phyloP scores from a whole-genome alignment of 1,140 invertebrate species.

The Cyrtorhinus lividipennis region DNA sequence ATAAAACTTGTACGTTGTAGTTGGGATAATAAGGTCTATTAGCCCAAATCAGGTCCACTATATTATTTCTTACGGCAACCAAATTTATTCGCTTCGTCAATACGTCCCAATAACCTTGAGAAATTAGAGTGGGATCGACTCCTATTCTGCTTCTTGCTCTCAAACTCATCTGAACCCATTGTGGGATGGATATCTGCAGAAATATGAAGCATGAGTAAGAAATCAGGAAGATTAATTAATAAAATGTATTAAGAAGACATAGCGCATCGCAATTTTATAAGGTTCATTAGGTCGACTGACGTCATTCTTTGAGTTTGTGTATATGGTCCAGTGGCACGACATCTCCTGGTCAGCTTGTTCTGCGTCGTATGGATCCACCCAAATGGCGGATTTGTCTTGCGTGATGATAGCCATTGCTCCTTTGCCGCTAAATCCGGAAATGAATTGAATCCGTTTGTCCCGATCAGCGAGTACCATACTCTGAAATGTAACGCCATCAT shows the following conservation, averaged over 20 bases:
- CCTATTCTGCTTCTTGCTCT: conserved; percentile 51
- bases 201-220: not conserved
- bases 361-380: conserved; percentile 52
- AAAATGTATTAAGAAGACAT: not conserved
- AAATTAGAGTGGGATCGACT: conserved; percentile 61
- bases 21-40: conserved; percentile 19
- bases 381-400: conserved; percentile 54
- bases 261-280: not conserved
- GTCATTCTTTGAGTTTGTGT: not conserved
- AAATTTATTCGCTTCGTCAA: conserved; percentile 40
- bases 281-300: conserved; percentile 1
- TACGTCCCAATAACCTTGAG: conserved; percentile 44
- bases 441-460: conserved; percentile 63
- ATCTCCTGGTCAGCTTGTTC: conserved; percentile 17
- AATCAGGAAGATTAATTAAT: no score
- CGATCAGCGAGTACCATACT: conserved; percentile 24
- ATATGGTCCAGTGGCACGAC: conserved; percentile 17
- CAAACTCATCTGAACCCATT: conserved; percentile 47
- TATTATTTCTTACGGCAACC: conserved; percentile 53
- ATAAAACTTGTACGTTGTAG: conserved; percentile 13
- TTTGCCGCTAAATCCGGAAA: conserved; percentile 76
- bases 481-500: conserved; percentile 16
- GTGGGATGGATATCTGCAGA: conserved; percentile 17
- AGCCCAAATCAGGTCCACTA: conserved; percentile 68
- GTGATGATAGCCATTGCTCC: conserved; percentile 68